phyloP scores from a whole-genome alignment of 2,797 vertebrate genomes.

The Phrynocephalus guinanensis region DNA sequence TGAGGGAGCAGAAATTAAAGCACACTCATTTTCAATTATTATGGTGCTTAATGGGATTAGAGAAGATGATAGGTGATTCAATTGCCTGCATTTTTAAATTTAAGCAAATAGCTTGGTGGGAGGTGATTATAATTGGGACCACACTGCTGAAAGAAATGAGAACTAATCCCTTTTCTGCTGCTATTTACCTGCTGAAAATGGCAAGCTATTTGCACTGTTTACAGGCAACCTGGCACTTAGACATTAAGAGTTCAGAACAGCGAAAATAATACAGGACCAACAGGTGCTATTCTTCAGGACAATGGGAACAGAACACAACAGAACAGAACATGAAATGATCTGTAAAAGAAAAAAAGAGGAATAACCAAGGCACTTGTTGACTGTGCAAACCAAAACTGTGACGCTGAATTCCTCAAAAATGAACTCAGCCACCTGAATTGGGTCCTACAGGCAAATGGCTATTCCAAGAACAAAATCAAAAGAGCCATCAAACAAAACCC shows the following conservation, averaged over 20 bases:
- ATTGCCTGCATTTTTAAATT: background rate
- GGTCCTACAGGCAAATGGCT: no score
- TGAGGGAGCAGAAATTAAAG: background rate
- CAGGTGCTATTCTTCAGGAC: background rate
- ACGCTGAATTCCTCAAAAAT: no score
- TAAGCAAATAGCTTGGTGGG: background rate
- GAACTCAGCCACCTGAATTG: no score
- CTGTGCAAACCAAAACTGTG: no score
- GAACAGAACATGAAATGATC: background rate
- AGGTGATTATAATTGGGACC: background rate
- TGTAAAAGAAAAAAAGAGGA: background rate
- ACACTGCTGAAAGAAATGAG: background rate
- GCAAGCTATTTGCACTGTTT: background rate
- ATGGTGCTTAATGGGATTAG: background rate
- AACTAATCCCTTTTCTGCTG: background rate
- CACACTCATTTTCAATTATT: background rate
- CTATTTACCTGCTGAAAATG: background rate
- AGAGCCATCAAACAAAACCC: no score
- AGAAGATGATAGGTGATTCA: background rate
- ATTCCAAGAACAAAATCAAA: no score
- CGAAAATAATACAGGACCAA: conserved; percentile 10
- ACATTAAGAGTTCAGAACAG: background rate
- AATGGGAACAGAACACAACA: background rate
- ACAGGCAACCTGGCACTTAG: background rate
- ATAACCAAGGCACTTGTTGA: no score